Conservation (phyloP, 2,888 invertebrate genomes). For the Eurois occulta region DNA sequence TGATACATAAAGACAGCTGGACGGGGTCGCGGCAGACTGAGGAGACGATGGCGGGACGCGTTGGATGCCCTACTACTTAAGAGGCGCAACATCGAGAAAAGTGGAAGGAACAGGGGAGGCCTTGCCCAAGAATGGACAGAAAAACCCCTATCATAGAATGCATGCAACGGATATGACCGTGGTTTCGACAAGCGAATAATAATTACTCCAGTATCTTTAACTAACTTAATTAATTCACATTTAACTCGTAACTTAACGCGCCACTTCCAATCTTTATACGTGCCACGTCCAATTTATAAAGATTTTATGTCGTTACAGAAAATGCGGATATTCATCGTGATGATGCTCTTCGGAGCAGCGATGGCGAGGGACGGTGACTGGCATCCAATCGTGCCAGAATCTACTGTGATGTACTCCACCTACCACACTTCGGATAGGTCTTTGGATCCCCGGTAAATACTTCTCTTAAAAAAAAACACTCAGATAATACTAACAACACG, state of each 20-base stretch:
- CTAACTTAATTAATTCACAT: background rate
- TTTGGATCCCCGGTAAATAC: constrained; percentile 75
- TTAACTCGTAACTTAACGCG: background rate
- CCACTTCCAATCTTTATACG: background rate
- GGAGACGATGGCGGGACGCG: background rate
- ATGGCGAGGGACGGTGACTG: constrained; percentile 84
- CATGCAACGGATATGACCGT: too few relatives aligned
- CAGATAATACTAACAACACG: background rate
- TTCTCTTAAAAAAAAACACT: background rate
- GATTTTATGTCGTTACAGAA: constrained; percentile 75
- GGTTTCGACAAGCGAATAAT: background rate
- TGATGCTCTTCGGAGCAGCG: constrained; percentile 75
- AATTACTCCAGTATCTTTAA: background rate
- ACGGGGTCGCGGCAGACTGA: background rate
- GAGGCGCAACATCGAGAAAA: background rate
- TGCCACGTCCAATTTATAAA: background rate
- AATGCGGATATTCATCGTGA: constrained; percentile 79
- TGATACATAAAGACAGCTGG: background rate
- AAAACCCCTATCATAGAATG: background rate
- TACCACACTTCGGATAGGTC: constrained; percentile 81
- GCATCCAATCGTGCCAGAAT: constrained; percentile 87
- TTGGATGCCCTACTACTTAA: too few relatives aligned
- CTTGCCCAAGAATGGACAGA: background rate
- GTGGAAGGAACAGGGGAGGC: background rate
- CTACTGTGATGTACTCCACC: constrained; percentile 76